Percentiles rank a stretch among this genome's conserved stretches.
Conservation (phyloP, 2,113 vertebrate genomes). For the Pardalotus punctatus region DNA sequence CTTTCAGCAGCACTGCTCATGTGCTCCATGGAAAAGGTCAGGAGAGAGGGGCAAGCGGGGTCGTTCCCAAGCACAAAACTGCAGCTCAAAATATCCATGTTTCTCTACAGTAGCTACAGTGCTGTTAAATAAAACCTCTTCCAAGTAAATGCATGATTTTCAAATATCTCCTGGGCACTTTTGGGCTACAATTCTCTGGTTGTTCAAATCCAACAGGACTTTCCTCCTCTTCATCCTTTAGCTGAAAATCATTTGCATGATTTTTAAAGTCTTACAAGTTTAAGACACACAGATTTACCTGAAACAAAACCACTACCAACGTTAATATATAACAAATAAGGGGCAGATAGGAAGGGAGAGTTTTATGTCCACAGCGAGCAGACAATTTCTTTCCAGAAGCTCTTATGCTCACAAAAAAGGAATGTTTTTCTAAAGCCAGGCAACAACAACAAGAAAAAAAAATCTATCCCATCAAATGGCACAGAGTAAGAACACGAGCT, state of each 20-base stretch:
- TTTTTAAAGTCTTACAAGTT: background rate
- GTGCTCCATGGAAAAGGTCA: background rate
- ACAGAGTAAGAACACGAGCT: background rate
- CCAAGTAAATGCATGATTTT: accelerated
- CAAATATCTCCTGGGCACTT: background rate
- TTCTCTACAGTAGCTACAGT: background rate
- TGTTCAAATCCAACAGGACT: background rate
- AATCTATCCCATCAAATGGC: background rate
- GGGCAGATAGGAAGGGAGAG: background rate
- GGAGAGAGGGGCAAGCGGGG: background rate
- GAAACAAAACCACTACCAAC: background rate
- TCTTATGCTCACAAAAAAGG: background rate
- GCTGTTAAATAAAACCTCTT: background rate
- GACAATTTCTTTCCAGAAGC: background rate
- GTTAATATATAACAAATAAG: background rate
- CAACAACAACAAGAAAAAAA: background rate
- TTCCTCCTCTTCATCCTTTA: background rate
- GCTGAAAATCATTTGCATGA: background rate
- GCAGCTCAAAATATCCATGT: background rate
- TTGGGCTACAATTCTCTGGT: background rate
- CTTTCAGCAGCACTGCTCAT: background rate
- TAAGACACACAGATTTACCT: background rate
- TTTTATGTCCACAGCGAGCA: background rate
- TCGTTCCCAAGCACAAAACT: background rate
- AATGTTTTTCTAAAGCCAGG: background rate